Evolutionary conservation across 2,888 invertebrate species (phyloP), one percentile per base, ranked within the genome.

Genomic region (Ernsta delagoae): DNA sequence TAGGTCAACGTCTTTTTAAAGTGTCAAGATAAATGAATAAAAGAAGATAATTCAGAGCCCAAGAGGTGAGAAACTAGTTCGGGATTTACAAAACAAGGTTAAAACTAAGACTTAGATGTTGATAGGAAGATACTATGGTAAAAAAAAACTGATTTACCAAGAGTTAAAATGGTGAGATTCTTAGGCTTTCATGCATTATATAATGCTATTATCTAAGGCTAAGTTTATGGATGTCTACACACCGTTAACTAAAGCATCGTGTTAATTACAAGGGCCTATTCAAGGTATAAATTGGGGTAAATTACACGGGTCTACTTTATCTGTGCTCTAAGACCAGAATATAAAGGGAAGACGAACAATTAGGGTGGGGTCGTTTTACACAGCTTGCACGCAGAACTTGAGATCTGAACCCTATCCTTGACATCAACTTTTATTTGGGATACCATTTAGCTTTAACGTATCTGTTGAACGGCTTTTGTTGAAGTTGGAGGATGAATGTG

Each of bases 291-390:
- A 53, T 50, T 62, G 53, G 5, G 39, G 53, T 50, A 45, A 62
- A 62, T 39, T 53, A 62, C 11, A 24, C 31, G 62, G 39, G 61
- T 50, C 16, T 50, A 36, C 12, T 50, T 62, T 62, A 62, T 62
- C 50, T 36, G 9, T 12, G 61, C n/a, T 62, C 34, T 34, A 62
- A 50, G 50, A 50, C 36, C 12, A 50, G 53, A 53, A 53, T 53
- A 53, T 53, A 53, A 53, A 53, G 53, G 24, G 3, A 36, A 36
- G 36, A 5, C 36, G 36, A 36, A 36, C 36, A 53, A 48, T 48
- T 48, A 48, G 4, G 48, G 12, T n/a, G 12, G 48, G 7, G 16
- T 50, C 48, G 7, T 50, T 50, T 16, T 16, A 4, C 45, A 48
- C 45, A 48, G 48, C 12, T 50, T 50, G 16, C 48, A 50, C 48